phyloP scores from a whole-genome alignment of 2,113 vertebrate genomes.

The Dromaius novaehollandiae region DNA sequence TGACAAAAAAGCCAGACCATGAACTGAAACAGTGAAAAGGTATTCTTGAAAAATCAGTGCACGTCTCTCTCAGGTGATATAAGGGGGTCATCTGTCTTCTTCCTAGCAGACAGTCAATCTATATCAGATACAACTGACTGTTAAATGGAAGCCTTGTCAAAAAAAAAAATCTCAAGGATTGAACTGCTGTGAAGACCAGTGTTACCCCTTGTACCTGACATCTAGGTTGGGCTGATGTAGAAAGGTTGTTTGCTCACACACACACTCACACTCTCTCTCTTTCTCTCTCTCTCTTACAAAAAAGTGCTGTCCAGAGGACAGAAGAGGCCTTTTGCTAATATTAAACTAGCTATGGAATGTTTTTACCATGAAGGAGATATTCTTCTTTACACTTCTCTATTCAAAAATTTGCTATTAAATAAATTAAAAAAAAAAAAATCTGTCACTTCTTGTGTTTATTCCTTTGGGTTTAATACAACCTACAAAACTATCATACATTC shows the following conservation, averaged over 20 bases:
- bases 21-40: slow-evolving; percentile 5
- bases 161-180: neutral
- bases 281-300: too few species aligned
- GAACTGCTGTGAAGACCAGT: neutral
- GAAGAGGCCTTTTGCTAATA: neutral
- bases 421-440: neutral
- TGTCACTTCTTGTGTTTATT: neutral
- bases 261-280: too few species aligned
- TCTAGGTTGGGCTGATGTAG: neutral
- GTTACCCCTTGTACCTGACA: neutral
- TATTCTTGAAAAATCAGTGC: slow-evolving; percentile 23
- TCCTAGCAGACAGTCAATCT: slow-evolving; percentile 2
- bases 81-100: neutral
- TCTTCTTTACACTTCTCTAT: neutral
- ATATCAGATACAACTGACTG: neutral
- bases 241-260: neutral
- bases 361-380: neutral
- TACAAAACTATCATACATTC: neutral
- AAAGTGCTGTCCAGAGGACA: neutral
- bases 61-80: neutral
- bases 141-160: slow-evolving; percentile 13
- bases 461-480: neutral
- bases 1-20: neutral
- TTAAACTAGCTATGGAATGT: neutral
- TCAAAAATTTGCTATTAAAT: neutral